phyloP scores from a whole-genome alignment of 2,888 invertebrate genomes.

The Leptinotarsa peninsularis region DNA sequence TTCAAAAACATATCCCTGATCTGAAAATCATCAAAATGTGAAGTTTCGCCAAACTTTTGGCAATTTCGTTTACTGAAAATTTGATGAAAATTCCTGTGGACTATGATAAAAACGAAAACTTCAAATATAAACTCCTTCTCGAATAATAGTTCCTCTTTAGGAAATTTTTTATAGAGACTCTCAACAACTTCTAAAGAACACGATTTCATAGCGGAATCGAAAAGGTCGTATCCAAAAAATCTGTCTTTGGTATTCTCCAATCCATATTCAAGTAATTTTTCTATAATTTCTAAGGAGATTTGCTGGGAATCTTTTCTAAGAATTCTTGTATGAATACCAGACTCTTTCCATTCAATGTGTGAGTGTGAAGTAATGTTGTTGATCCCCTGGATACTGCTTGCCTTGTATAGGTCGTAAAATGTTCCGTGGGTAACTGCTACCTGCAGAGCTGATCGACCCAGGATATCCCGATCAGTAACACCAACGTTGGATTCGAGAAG shows the following conservation, averaged over 20 bases:
- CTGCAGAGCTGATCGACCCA: conserved; percentile 28
- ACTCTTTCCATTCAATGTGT: neutral
- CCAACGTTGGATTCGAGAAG: neutral
- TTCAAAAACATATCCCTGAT: conserved; percentile 24
- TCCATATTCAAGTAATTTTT: conserved; percentile 15
- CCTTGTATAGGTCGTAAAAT: conserved; percentile 27
- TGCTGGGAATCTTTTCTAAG: neutral
- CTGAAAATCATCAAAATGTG: neutral
- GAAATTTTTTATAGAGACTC: conserved; percentile 16
- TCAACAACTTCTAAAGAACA: conserved; percentile 26
- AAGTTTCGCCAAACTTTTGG: conserved; percentile 14
- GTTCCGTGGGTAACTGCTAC: conserved; percentile 29
- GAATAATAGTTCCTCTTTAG: conserved; percentile 18
- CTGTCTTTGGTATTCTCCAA: conserved; percentile 18
- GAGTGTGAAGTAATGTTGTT: conserved; percentile 25
- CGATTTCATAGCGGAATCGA: conserved; percentile 32
- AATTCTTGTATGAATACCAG: neutral
- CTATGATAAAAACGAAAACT: conserved; percentile 20
- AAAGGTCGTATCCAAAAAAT: conserved; percentile 26
- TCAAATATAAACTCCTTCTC: conserved; percentile 24
- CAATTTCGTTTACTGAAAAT: conserved; percentile 21
- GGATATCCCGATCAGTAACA: neutral
- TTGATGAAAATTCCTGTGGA: conserved; percentile 23
- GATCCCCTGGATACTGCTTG: conserved; percentile 1
- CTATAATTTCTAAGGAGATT: conserved; percentile 20